Percentiles rank a stretch among this genome's conserved stretches.
phyloP scores from a whole-genome alignment of 2,113 vertebrate species.

The Shinisaurus crocodilurus region DNA sequence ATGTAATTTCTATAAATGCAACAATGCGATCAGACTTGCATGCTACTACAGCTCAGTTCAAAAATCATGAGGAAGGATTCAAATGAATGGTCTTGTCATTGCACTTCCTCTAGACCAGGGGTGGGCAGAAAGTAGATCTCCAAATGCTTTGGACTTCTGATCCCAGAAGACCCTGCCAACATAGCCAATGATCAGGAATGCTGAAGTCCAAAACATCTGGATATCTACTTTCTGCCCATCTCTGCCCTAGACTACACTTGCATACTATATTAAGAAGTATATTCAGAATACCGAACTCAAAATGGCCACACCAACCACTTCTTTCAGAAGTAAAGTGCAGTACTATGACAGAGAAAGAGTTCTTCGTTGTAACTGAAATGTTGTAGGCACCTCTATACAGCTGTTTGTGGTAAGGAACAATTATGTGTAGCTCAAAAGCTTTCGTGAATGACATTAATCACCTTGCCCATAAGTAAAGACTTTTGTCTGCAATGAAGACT shows the following conservation, averaged over 20 bases:
- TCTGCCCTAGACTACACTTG: too few relatives aligned
- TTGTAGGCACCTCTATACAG: not conserved
- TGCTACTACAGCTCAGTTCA: not conserved
- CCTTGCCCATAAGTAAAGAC: not conserved
- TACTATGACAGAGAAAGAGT: not conserved
- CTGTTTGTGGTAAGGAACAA: not conserved
- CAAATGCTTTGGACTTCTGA: too few relatives aligned
- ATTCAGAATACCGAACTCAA: not conserved
- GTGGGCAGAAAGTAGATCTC: too few relatives aligned
- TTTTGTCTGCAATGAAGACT: constrained; percentile 28
- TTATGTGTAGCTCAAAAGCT: not conserved
- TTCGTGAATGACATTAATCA: not conserved
- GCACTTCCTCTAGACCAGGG: not conserved
- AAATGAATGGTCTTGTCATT: not conserved
- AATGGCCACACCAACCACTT: not conserved
- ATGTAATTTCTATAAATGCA: not conserved
- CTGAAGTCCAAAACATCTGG: too few relatives aligned
- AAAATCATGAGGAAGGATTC: not conserved
- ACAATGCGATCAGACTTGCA: not conserved
- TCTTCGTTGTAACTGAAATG: not conserved
- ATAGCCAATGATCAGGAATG: too few relatives aligned
- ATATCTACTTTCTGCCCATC: too few relatives aligned
- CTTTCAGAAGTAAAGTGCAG: not conserved
- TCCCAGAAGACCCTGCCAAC: too few relatives aligned
- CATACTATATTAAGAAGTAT: not conserved